Conservation (phyloP, 2,797 vertebrate species). For the Rhinophrynus dorsalis region DNA sequence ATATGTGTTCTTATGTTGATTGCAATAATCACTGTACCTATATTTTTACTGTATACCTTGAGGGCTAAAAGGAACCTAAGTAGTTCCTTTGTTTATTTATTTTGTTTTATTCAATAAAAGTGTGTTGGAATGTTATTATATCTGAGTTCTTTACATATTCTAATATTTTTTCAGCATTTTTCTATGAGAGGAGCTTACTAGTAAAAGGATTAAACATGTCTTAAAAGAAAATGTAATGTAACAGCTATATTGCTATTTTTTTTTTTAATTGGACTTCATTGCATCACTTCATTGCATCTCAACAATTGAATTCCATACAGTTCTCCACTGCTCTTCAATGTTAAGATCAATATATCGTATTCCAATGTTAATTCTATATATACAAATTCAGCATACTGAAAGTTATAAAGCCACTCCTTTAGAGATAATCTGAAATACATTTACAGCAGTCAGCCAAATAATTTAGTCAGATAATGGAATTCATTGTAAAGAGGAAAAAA, state of each 20-base stretch:
- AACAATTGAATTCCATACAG: slow-evolving; percentile 25
- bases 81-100: too few relatives aligned
- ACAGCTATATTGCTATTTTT: too few relatives aligned
- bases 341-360: slow-evolving; percentile 33
- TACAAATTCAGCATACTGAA: slow-evolving; percentile 6
- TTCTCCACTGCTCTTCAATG: neutral
- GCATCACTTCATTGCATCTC: neutral
- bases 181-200: too few relatives aligned
- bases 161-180: too few relatives aligned
- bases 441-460: slow-evolving; percentile 10
- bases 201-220: too few relatives aligned
- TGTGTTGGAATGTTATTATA: too few relatives aligned
- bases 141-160: too few relatives aligned
- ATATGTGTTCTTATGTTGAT: too few relatives aligned
- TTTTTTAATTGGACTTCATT: slow-evolving; percentile 15
- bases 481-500: neutral
- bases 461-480: slow-evolving; percentile 13
- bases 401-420: slow-evolving; percentile 10
- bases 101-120: neutral
- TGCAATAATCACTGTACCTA: too few relatives aligned
- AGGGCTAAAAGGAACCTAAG: too few relatives aligned
- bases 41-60: too few relatives aligned
- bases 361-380: slow-evolving; percentile 46
- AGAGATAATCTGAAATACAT: slow-evolving; percentile 24
- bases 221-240: too few relatives aligned